Evolutionary conservation across 2,113 vertebrate species (phyloP).

Genomic region (Atherinomorus stipes): DNA sequence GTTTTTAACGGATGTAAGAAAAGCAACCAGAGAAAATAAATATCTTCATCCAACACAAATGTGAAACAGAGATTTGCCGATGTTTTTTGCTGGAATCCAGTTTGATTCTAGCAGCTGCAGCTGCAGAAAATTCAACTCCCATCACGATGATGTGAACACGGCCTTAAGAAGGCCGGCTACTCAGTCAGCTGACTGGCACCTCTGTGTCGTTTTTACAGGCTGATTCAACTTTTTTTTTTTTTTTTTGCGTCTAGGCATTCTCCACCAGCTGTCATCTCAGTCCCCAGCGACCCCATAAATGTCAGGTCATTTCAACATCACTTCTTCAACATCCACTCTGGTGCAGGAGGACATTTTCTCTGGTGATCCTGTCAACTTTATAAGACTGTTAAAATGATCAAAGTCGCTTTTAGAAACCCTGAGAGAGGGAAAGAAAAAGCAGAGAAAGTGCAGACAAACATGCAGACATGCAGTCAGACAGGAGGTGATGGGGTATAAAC

Average conservation of each 20-base stretch:
- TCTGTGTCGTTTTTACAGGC: constrained; percentile 35
- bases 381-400: constrained; percentile 77
- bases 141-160: background rate
- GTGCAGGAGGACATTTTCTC: constrained; percentile 64
- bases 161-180: constrained; percentile 1
- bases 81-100: background rate
- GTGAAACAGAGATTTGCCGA: too few species aligned
- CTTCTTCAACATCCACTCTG: constrained; percentile 60
- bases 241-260: constrained; percentile 12
- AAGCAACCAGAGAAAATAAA: background rate
- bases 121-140: background rate
- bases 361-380: constrained; percentile 69
- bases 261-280: constrained; percentile 48
- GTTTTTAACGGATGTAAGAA: background rate
- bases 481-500: constrained; percentile 35
- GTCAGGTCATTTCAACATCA: constrained; percentile 73
- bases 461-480: constrained; percentile 21
- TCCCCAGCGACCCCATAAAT: constrained; percentile 71
- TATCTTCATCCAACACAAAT: too few species aligned
- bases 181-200: constrained; percentile 45
- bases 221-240: background rate
- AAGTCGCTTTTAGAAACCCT: constrained; percentile 66
- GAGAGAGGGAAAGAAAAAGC: constrained; percentile 20
- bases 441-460: constrained; percentile 30
- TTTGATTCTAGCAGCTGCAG: background rate